Conservation (phyloP, 2,888 invertebrate genomes). For the Noctuana brunneofusca region DNA sequence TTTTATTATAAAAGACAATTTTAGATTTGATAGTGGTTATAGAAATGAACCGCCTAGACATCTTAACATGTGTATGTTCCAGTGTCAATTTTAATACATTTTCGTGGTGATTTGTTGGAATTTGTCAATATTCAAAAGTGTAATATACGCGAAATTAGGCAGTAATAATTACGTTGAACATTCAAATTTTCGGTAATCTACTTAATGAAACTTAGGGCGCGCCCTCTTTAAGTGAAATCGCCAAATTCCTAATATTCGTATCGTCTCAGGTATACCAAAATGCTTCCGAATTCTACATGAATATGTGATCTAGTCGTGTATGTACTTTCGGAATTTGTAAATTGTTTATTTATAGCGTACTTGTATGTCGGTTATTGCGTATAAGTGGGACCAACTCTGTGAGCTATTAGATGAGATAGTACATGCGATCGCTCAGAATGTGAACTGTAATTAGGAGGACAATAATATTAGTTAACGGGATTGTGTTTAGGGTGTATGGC, state of each 20-base stretch:
- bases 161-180: constrained; percentile 36
- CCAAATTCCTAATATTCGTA: constrained; percentile 75
- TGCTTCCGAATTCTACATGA: constrained; percentile 82
- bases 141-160: constrained; percentile 24
- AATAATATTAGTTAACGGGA: constrained; percentile 57
- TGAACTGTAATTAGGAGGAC: constrained; percentile 45
- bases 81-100: background rate
- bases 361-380: constrained; percentile 70
- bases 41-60: constrained; percentile 29
- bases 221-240: constrained; percentile 61
- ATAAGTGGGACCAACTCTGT: constrained; percentile 79
- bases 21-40: constrained; percentile 28
- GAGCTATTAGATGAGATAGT: constrained; percentile 62
- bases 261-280: constrained; percentile 78
- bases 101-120: constrained; percentile 13
- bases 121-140: constrained; percentile 13
- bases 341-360: constrained; percentile 77
- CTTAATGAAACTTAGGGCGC: constrained; percentile 52
- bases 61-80: constrained; percentile 23
- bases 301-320: constrained; percentile 82
- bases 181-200: constrained; percentile 39
- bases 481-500: constrained; percentile 56
- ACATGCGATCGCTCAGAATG: constrained; percentile 48
- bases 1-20: constrained; percentile 31
- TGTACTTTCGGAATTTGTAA: constrained; percentile 81